Base-by-base conservation (phyloP, 2,888 invertebrate species). In the Neoitamus cyanurus region DNA sequence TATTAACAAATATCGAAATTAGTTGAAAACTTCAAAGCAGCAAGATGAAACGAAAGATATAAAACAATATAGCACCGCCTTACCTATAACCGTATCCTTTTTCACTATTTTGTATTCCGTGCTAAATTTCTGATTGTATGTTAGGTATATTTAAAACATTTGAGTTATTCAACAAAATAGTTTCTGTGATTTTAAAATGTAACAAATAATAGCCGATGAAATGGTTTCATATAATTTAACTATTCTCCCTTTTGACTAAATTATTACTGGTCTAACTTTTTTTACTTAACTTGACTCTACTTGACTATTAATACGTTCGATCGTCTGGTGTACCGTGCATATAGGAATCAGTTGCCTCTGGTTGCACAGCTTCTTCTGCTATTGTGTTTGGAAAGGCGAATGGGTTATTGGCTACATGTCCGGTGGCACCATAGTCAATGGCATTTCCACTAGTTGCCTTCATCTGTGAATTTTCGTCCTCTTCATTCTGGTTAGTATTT, bases 291-390 rank as follows among this genome's bases (percentile, higher is more conserved):
- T 36, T 73, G n/a, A 30, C 36, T 31, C 34, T 28, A 70, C 3
- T 70, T 70, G 28, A 2, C n/a, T 31, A 70, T 70, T 70, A 70
- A n/a, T 70, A 28, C 13, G 90, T 90, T 87, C 92, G 89, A 86
- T 92, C 92, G 3, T 92, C 91, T 83, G 92, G 89, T 34, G 91
- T 90, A 85, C 92, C 92, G 87, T 93, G 93, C 91, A 93, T 90
- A 88, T 93, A 93, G 11, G 90, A 87, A 86, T 94, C 93, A 86
- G 93, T 93, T 1, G 94, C 91, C 85, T 93, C 42, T 15, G 94
- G 95, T 89, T 95, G 95, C 6, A 95, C 93, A 5, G 93, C 93
- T 88, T 94, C 93, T 85, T 94, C 93, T 87, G 93, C 92, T 92
- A 88, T 92, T 87, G 90, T 92, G 88, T 86, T 92, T 88, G 89